A percentile compares a stretch with the other conserved stretches of the same genome.
These are phyloP conservation scores for Lasioglossum leucozonium DNA, from an alignment of 2,888 invertebrate species.

Conservation along the genomic window DNA sequence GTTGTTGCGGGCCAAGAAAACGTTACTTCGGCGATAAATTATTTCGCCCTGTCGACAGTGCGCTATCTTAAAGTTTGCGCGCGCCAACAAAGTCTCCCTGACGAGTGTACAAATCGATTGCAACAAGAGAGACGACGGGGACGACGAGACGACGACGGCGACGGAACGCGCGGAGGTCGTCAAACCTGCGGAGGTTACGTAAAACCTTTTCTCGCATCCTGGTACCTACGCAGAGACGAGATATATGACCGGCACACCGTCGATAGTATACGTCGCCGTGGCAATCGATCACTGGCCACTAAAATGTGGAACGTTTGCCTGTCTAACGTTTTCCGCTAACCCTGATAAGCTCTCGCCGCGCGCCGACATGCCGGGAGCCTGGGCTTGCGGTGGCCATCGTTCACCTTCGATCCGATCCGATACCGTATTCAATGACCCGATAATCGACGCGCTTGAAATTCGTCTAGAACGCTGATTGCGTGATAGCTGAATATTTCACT, in stretches of 20 bases:
- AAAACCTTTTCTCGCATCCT: slow-evolving; percentile 58
- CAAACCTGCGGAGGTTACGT: slow-evolving; percentile 67
- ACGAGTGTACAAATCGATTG: slow-evolving; percentile 69
- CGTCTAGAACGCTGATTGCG: slow-evolving; percentile 2
- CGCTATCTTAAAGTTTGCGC: slow-evolving; percentile 54
- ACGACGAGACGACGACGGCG: slow-evolving; percentile 11
- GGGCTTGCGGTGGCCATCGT: slow-evolving; percentile 22
- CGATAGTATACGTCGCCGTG: slow-evolving; percentile 55
- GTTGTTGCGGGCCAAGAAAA: slow-evolving; percentile 42
- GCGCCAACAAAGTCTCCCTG: slow-evolving; percentile 53
- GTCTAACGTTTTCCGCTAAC: slow-evolving; percentile 44
- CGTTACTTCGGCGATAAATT: slow-evolving; percentile 64
- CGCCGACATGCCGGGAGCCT: not conserved
- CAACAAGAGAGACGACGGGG: slow-evolving; percentile 29
- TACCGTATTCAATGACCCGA: not conserved
- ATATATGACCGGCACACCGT: slow-evolving; percentile 56
- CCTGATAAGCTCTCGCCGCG: slow-evolving; percentile 29
- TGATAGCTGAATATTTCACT: slow-evolving; percentile 11
- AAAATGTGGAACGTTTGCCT: slow-evolving; percentile 63
- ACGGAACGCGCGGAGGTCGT: slow-evolving; percentile 64
- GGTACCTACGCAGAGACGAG: slow-evolving; percentile 51
- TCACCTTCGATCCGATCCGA: slow-evolving; percentile 12
- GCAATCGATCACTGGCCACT: slow-evolving; percentile 61
- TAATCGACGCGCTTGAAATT: slow-evolving; percentile 2
- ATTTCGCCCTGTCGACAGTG: slow-evolving; percentile 58